Conservation (phyloP, 2,888 invertebrate genomes). For the Barypeithes pellucidus region DNA sequence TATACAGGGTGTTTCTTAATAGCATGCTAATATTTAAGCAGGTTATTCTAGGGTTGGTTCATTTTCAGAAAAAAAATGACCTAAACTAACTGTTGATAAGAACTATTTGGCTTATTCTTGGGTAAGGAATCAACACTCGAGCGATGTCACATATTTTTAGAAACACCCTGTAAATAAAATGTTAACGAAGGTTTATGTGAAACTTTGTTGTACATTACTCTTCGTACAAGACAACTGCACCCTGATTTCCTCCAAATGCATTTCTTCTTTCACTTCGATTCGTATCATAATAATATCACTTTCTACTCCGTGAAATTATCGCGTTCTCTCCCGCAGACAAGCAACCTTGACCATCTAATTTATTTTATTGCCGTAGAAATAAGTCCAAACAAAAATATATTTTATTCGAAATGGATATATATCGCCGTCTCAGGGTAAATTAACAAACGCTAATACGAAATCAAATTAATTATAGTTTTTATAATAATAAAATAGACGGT, state of each 20-base stretch:
- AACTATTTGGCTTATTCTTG: too few relatives aligned
- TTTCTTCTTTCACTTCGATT: constrained; percentile 18
- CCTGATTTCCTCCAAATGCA: not conserved
- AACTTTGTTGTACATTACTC: not conserved
- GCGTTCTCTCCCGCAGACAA: not conserved
- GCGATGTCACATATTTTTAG: too few relatives aligned
- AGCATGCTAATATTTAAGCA: too few relatives aligned
- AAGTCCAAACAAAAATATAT: constrained; percentile 5
- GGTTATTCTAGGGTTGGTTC: too few relatives aligned
- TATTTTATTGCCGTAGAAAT: constrained; percentile 11
- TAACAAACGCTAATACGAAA: constrained; percentile 1
- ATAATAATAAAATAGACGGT: too few relatives aligned
- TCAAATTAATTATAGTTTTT: too few relatives aligned
- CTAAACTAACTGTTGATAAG: too few relatives aligned
- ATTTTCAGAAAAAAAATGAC: too few relatives aligned
- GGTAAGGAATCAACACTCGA: too few relatives aligned
- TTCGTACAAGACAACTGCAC: not conserved
- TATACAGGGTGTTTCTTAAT: too few relatives aligned
- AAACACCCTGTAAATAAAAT: too few relatives aligned
- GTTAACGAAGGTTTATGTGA: not conserved
- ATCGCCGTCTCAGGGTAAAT: too few relatives aligned
- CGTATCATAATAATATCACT: not conserved
- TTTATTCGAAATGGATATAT: not conserved
- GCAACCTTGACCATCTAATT: constrained; percentile 21
- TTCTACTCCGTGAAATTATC: constrained; percentile 11